Evolutionary conservation across 1,140 invertebrate genomes (phyloP).

Genomic region (Aphaenogaster floridana): DNA sequence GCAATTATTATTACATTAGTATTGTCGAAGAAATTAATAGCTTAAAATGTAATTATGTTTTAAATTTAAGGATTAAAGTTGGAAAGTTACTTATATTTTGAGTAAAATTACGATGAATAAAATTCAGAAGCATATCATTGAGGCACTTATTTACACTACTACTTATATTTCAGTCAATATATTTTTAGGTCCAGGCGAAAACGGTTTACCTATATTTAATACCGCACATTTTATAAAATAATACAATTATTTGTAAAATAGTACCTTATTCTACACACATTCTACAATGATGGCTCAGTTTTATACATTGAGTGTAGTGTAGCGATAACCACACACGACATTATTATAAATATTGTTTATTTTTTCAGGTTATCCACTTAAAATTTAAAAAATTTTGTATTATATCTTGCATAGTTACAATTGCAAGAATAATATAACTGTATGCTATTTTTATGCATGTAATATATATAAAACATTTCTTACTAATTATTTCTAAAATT

Average conservation of each 20-base stretch:
- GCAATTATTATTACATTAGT: too few species aligned
- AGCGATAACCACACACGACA: neutral
- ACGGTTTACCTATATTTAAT: neutral
- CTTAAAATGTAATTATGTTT: too few species aligned
- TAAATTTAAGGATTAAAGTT: neutral
- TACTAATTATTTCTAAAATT: slow-evolving; percentile 19
- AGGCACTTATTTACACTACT: slow-evolving; percentile 8
- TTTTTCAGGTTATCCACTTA: neutral
- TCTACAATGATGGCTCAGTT: neutral
- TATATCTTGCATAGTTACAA: neutral
- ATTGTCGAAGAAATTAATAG: too few species aligned
- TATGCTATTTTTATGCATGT: neutral
- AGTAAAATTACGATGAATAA: neutral
- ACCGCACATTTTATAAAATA: neutral
- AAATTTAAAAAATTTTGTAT: neutral
- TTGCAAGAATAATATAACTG: neutral
- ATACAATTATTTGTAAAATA: slow-evolving; percentile 33
- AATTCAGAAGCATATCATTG: neutral
- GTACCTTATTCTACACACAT: too few species aligned
- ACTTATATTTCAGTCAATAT: neutral
- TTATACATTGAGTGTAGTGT: too few species aligned
- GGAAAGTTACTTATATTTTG: neutral
- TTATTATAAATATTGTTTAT: neutral
- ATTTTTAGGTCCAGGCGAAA: neutral
- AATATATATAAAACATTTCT: neutral